Conservation (phyloP, 2,888 invertebrate species). For the Beris morrisii region DNA sequence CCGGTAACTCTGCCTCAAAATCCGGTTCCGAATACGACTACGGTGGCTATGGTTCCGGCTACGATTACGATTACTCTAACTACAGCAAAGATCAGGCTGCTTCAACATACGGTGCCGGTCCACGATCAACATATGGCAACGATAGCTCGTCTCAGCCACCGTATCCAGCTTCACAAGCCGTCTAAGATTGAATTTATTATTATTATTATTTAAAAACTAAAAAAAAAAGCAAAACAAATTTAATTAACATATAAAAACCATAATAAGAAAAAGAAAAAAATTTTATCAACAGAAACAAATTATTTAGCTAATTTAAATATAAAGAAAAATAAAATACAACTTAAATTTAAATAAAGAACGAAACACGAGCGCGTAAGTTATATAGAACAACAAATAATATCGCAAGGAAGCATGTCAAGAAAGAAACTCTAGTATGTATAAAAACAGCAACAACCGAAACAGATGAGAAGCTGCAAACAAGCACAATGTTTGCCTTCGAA, state of each 20-base stretch:
- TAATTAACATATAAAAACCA: constrained; percentile 22
- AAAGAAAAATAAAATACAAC: constrained; percentile 40
- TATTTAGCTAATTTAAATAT: constrained; percentile 44
- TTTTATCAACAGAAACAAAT: constrained; percentile 42
- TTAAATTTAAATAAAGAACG: constrained; percentile 38
- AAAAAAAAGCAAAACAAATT: constrained; percentile 12
- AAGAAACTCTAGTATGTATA: constrained; percentile 12
- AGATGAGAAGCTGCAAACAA: constrained; percentile 7
- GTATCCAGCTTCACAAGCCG: constrained; percentile 56
- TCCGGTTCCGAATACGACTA: constrained; percentile 57
- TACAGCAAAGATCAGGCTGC: constrained; percentile 55
- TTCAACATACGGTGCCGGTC: constrained; percentile 54
- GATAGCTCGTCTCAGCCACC: constrained; percentile 56
- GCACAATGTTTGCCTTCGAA: too few relatives aligned
- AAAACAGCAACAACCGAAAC: constrained; percentile 26
- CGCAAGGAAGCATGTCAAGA: constrained; percentile 28
- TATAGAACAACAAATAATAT: constrained; percentile 18
- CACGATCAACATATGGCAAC: constrained; percentile 55
- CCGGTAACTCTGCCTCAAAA: constrained; percentile 56
- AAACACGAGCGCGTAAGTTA: constrained; percentile 30
- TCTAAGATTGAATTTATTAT: constrained; percentile 45
- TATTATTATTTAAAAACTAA: constrained; percentile 34
- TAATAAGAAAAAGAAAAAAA: constrained; percentile 33
- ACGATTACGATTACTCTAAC: constrained; percentile 55
- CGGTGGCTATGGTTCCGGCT: constrained; percentile 56